Conservation (phyloP, 2,797 vertebrate genomes). For the Mormyrus hasselquistii region DNA sequence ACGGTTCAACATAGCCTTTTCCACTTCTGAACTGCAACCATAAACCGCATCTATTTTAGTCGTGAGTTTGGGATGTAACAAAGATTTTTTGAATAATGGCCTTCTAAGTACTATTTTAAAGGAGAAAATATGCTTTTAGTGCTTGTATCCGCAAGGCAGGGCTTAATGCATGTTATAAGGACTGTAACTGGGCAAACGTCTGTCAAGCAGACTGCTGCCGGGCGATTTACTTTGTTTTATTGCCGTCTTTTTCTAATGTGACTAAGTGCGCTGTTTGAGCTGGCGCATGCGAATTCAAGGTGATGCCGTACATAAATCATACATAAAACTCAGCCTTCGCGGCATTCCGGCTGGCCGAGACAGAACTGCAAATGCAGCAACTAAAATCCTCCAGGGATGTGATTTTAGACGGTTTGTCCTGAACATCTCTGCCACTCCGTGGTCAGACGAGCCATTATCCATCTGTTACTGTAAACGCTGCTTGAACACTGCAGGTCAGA, state of each 20-base stretch:
- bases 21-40: constrained; percentile 55
- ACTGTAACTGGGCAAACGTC: constrained; percentile 27
- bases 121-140: constrained; percentile 42
- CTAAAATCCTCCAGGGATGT: not conserved
- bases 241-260: constrained; percentile 26
- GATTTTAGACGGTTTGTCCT: constrained; percentile 37
- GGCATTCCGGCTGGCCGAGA: not conserved
- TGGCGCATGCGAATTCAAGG: constrained; percentile 23
- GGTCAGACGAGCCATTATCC: constrained; percentile 53
- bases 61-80: constrained; percentile 59
- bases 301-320: constrained; percentile 39
- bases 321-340: not conserved
- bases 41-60: constrained; percentile 66
- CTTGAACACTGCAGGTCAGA: not conserved
- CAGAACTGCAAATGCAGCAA: constrained; percentile 26
- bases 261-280: constrained; percentile 21
- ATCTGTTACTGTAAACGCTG: not conserved
- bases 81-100: constrained; percentile 39
- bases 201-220: constrained; percentile 39
- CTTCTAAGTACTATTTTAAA: constrained; percentile 47
- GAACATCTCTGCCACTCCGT: constrained; percentile 72
- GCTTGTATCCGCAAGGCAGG: constrained; percentile 37
- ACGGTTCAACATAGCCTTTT: constrained; percentile 54
- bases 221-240: constrained; percentile 27
- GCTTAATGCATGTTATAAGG: constrained; percentile 39